A percentile compares a stretch with the other conserved stretches of the same genome.
Conservation (phyloP, 2,888 invertebrate genomes). For the Gari tellinella region DNA sequence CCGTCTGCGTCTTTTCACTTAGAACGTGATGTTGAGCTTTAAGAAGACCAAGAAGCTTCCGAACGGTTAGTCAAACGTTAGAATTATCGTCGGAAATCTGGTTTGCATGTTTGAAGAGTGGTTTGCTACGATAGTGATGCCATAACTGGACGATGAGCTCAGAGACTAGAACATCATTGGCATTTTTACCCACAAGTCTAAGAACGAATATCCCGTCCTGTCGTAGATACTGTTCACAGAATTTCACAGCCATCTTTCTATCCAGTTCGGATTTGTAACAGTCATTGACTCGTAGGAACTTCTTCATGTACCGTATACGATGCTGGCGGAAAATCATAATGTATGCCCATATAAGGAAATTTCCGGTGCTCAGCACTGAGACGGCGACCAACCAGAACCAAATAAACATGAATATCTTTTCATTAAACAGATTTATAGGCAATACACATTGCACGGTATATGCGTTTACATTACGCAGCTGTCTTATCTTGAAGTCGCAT, state of each 20-base stretch:
- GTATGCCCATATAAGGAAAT: conserved; percentile 84
- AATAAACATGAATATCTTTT: conserved; percentile 85
- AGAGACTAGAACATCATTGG: conserved; percentile 84
- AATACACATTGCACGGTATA: conserved; percentile 84
- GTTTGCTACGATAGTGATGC: conserved; percentile 82
- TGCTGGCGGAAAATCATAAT: conserved; percentile 80
- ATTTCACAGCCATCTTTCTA: conserved; percentile 81
- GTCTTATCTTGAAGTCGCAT: conserved; percentile 84
- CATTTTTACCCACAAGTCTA: conserved; percentile 83
- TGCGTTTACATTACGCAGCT: conserved; percentile 85
- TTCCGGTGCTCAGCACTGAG: conserved; percentile 83
- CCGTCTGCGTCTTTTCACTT: conserved; percentile 58
- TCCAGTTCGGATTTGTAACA: conserved; percentile 81
- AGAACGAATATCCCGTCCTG: conserved; percentile 84
- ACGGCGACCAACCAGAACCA: conserved; percentile 86
- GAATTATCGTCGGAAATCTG: conserved; percentile 81
- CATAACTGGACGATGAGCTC: conserved; percentile 83
- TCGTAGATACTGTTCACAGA: conserved; percentile 82
- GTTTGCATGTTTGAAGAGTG: conserved; percentile 79
- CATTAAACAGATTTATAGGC: conserved; percentile 82
- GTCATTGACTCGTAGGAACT: conserved; percentile 80
- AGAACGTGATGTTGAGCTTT: conserved; percentile 73
- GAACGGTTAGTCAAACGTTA: conserved; percentile 81
- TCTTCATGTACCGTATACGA: conserved; percentile 80
- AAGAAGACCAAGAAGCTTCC: conserved; percentile 73